A percentile compares a stretch with the other conserved stretches of the same genome.
Evolutionary conservation across 2,797 vertebrate species (phyloP).

Genomic region (Propithecus deckenii): DNA sequence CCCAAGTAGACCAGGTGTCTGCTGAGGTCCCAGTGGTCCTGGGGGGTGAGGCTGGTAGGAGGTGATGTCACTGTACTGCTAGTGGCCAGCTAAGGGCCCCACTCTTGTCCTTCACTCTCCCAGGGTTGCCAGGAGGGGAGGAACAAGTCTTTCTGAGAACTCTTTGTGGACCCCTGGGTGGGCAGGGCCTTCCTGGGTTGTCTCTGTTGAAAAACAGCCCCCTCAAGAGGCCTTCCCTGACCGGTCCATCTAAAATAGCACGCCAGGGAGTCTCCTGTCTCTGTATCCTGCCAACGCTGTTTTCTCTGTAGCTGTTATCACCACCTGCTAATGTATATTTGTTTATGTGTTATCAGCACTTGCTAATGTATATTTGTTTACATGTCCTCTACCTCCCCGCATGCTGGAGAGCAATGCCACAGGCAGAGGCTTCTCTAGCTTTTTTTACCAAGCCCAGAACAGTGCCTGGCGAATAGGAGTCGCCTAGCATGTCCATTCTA

Average conservation of each 20-base stretch:
- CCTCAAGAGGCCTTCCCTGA: background rate
- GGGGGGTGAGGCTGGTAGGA: background rate
- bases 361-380: rapidly evolving
- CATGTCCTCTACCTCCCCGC: rapidly evolving
- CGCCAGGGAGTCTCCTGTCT: rapidly evolving
- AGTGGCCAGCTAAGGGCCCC: background rate
- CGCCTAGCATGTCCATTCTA: rapidly evolving
- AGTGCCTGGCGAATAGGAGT: rapidly evolving
- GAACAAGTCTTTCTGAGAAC: too few relatives aligned
- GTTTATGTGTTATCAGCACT: rapidly evolving
- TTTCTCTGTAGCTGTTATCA: rapidly evolving
- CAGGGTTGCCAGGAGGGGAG: background rate
- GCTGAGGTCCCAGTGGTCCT: background rate
- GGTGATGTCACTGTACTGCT: rapidly evolving
- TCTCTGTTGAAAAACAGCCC: background rate
- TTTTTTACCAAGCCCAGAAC: background rate
- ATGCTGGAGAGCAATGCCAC: rapidly evolving
- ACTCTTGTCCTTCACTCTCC: background rate
- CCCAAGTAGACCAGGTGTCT: background rate
- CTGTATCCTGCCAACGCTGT: background rate
- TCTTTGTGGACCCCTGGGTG: too few relatives aligned
- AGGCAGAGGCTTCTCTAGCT: background rate
- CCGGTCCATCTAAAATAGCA: background rate
- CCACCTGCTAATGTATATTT: background rate
- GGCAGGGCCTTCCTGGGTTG: background rate